A percentile compares a stretch with the other conserved stretches of the same genome.
phyloP scores from a whole-genome alignment of 2,113 vertebrate genomes.

The Actenoides lindsayi region DNA sequence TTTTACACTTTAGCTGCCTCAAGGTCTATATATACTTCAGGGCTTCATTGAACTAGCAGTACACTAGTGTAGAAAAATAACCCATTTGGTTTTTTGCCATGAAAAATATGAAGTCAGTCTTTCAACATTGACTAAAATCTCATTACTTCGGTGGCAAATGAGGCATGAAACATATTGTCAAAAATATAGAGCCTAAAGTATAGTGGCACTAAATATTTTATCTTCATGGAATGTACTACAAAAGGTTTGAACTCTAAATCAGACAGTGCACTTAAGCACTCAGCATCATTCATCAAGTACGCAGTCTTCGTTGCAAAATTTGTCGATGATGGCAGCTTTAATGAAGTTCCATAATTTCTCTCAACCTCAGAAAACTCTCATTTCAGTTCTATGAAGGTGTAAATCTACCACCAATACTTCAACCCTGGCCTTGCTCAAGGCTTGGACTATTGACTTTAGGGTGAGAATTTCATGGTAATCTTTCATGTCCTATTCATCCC shows the following conservation, averaged over 20 bases:
- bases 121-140: conserved; percentile 49
- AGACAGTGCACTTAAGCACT: conserved; percentile 27
- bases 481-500: not conserved
- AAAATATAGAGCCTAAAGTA: conserved; percentile 48
- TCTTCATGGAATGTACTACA: conserved; percentile 11
- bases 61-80: conserved; percentile 38
- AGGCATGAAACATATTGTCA: conserved; percentile 60
- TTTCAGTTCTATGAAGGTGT: conserved; percentile 32
- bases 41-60: not conserved
- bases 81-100: conserved; percentile 25
- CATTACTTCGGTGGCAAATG: conserved; percentile 60
- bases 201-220: conserved; percentile 33
- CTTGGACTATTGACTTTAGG: not conserved
- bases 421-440: conserved; percentile 29
- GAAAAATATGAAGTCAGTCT: conserved; percentile 48
- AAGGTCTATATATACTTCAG: conserved; percentile 45
- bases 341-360: conserved; percentile 60
- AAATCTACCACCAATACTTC: conserved; percentile 22
- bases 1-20: conserved; percentile 35
- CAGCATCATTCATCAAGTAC: not conserved
- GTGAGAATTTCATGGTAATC: not conserved
- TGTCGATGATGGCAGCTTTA: conserved; percentile 51
- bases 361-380: conserved; percentile 44
- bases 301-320: not conserved
- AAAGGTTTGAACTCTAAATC: conserved; percentile 63